These are phyloP conservation scores for Micrasema longulum DNA, from an alignment of 1,140 invertebrate genomes.

Conservation along the genomic window DNA sequence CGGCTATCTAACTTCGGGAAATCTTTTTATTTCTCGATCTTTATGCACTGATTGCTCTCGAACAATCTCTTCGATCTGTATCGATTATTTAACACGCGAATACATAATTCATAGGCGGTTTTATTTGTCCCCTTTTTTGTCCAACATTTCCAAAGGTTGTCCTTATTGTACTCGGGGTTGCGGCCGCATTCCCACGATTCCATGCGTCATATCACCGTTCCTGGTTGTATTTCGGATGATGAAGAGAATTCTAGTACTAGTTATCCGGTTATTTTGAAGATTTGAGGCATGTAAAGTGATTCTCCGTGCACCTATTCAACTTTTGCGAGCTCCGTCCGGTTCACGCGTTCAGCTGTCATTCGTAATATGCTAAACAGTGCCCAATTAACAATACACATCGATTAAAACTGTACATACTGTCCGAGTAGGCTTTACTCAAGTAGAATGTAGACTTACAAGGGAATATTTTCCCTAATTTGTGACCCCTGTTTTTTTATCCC, in stretches of 20 bases:
- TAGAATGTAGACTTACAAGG: too few species aligned
- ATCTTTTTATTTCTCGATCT: slow-evolving; percentile 13
- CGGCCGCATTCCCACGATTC: slow-evolving; percentile 41
- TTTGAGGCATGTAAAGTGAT: not conserved
- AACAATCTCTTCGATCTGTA: slow-evolving; percentile 31
- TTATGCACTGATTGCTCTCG: slow-evolving; percentile 25
- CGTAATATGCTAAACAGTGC: slow-evolving; percentile 24
- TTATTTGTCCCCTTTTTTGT: slow-evolving; percentile 33
- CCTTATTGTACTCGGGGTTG: slow-evolving; percentile 40
- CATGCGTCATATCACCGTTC: slow-evolving; percentile 36
- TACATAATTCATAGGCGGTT: slow-evolving; percentile 41
- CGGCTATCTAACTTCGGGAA: slow-evolving; percentile 14
- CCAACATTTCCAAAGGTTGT: slow-evolving; percentile 41
- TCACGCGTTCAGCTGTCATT: slow-evolving; percentile 25
- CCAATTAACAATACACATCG: slow-evolving; percentile 16
- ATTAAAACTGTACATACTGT: slow-evolving; percentile 11
- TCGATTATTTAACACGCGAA: slow-evolving; percentile 37
- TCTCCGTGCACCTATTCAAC: slow-evolving; percentile 1
- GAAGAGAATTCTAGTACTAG: not conserved
- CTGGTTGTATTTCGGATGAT: slow-evolving; percentile 8
- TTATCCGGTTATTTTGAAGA: not conserved
- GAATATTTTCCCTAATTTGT: not conserved
- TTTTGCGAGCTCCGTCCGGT: slow-evolving; percentile 7
- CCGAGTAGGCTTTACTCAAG: too few species aligned
- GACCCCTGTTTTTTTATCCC: slow-evolving; percentile 7